Conservation (phyloP, 2,797 vertebrate species). For the Atherinosoma microstoma region DNA sequence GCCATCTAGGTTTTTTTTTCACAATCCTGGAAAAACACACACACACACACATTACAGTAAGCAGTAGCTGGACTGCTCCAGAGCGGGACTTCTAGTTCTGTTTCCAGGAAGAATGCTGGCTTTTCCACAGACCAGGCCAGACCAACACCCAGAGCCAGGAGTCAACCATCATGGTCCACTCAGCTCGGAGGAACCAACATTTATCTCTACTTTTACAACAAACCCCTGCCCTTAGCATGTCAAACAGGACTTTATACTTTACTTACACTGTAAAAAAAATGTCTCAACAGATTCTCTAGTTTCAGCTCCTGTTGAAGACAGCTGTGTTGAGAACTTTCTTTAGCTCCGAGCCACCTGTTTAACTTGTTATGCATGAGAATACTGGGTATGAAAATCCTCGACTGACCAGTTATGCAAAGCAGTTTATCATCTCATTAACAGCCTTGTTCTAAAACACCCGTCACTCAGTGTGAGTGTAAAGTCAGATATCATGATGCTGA, state of each 20-base stretch:
- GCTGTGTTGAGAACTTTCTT: background rate
- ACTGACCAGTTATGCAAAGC: constrained; percentile 18
- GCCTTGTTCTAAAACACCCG: background rate
- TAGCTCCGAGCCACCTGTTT: constrained; percentile 20
- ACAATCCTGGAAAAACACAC: constrained; percentile 38
- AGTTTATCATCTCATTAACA: constrained; percentile 15
- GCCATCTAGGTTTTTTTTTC: constrained; percentile 21
- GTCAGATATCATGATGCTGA: background rate
- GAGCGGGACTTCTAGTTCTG: constrained; percentile 33
- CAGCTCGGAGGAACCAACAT: constrained; percentile 17
- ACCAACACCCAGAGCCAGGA: constrained; percentile 47
- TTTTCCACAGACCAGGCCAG: constrained; percentile 63
- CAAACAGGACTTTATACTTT: constrained; percentile 26
- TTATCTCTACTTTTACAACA: constrained; percentile 1
- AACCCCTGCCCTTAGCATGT: constrained; percentile 10
- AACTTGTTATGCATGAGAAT: constrained; percentile 11
- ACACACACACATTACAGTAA: constrained; percentile 31
- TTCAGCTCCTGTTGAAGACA: constrained; percentile 1
- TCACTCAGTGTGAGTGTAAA: background rate
- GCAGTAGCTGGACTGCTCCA: constrained; percentile 25
- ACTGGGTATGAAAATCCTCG: constrained; percentile 1
- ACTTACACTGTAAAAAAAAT: background rate
- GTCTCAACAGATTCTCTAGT: constrained; percentile 16
- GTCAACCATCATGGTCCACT: constrained; percentile 33
- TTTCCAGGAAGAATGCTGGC: constrained; percentile 62